Conservation (phyloP, 64 coral and sea anemone species). For the Trachythela sp. region DNA sequence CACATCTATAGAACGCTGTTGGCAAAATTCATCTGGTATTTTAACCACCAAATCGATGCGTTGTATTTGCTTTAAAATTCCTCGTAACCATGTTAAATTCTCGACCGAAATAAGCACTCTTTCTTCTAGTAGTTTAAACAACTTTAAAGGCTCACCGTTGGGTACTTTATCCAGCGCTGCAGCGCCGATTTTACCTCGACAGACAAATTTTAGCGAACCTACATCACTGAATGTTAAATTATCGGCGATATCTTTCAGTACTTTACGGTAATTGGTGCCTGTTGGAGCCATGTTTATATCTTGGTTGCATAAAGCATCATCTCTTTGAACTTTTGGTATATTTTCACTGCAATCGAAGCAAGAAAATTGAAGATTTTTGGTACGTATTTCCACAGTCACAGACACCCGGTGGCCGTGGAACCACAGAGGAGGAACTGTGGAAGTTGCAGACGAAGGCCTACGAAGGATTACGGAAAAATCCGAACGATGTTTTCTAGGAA, state of each 20-base stretch:
- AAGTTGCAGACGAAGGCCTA: too few relatives aligned
- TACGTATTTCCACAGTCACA: not conserved
- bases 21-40: not conserved
- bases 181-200: constrained; percentile 49
- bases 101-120: constrained; percentile 39
- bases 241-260: not conserved
- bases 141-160: not conserved
- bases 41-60: constrained; percentile 64
- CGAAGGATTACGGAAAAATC: not conserved
- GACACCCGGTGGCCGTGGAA: too few relatives aligned
- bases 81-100: constrained; percentile 49
- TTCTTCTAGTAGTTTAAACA: constrained; percentile 54
- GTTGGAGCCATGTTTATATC: not conserved
- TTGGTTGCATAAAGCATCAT: not conserved
- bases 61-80: constrained; percentile 38
- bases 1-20: constrained; percentile 26
- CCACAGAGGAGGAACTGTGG: too few relatives aligned
- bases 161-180: constrained; percentile 56
- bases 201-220: constrained; percentile 74
- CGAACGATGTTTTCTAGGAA: not conserved
- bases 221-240: constrained; percentile 46
- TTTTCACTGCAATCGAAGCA: not conserved
- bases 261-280: not conserved
- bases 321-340: not conserved
- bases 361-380: not conserved